Base-by-base conservation (phyloP, 2,797 vertebrate species). In the Tokudaia tokunoshimensis region DNA sequence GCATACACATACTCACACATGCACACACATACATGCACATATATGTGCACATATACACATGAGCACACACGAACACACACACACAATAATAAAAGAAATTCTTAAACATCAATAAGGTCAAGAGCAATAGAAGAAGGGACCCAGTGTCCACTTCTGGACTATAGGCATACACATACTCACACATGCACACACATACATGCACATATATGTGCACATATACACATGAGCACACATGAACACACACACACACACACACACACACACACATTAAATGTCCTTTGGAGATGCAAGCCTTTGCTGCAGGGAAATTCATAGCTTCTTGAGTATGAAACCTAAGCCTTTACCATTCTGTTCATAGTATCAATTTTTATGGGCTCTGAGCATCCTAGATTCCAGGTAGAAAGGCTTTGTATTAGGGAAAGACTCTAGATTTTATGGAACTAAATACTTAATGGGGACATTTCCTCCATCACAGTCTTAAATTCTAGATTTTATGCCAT, bases 341-440 rank as follows among this genome's bases (percentile, higher is more conserved):
- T 52, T 44, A 59, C 29, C 50, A 37, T 78, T 79, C 22, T 63
- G 41, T 63, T 34, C 57, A 63, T 50, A 22, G 47, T 47, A 44
- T 47, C 41, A 89, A 47, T 24, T 61, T 88, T 76, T 50, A 76
- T 79, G 22, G 67, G 14, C 0, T 15, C 55, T 37, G 37, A 67
- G 52, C 47, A 89, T 47, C 67, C n/a, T 83, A 47, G 3, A 31
- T 74, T 76, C 57, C 29, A 63, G 5, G 31, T 78, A 24, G 37
- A 84, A 86, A 44, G 52, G 17, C 1, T 52, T 55, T 81, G 5
- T 80, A 63, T 82, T 76, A 70, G 37, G 50, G 41, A 75, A 44
- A 93, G 22, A 83, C 34, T 78, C 63, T 76, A 67, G 24, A 57
- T 88, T 67, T 92, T 89, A 92, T 44, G 55, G 61, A 94, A 85